Base-by-base conservation (phyloP, 2,888 invertebrate genomes). In the Uloborus plumipes region DNA sequence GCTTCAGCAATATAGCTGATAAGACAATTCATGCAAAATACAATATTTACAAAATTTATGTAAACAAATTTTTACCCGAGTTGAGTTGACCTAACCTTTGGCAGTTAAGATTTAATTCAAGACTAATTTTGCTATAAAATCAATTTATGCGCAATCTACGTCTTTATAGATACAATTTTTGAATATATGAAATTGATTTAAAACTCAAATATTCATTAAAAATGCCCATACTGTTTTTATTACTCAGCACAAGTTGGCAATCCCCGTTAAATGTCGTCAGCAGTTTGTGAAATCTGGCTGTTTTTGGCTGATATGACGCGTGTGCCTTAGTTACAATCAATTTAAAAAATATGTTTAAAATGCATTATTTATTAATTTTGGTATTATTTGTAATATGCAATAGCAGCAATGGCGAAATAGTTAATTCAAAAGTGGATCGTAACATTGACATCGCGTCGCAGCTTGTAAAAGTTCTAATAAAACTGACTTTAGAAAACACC, bases 401-500 rank as follows among this genome's bases (percentile, higher is more conserved):
- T 55, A 39, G 31, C n/a, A 16, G 58, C 6, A 20, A 75, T 61
- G 51, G 49, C 18, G 61, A 75, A 76, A 71, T 91, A 16, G 88
- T 90, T 2, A 88, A 90, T 80, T 88, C 88, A 89, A 95, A 94
- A 91, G 94, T 95, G 22, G 96, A 97, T 85, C 91, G 96, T 88
- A 92, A 92, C 69, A 92, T 98, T 86, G 97, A 98, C 90, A 90
- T 97, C 85, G 92, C 95, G 9, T 93, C 95, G 11, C 98, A 98
- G 89, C 91, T 98, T 81, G 95, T 95, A 2, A 97, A 95, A 91
- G 92, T 95, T 73, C 91, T 92, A 16, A 91, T 93, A 50, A 94
- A 94, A 90, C 91, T 98, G 87, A 94, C 94, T 86, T 88, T 97
- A 86, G 95, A 97, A 90, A 97, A 98, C 89, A 91, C 91, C 86